A percentile compares a stretch with the other conserved stretches of the same genome.
Evolutionary conservation across 2,888 invertebrate species (phyloP).

Genomic region (Acrobasis suavella): DNA sequence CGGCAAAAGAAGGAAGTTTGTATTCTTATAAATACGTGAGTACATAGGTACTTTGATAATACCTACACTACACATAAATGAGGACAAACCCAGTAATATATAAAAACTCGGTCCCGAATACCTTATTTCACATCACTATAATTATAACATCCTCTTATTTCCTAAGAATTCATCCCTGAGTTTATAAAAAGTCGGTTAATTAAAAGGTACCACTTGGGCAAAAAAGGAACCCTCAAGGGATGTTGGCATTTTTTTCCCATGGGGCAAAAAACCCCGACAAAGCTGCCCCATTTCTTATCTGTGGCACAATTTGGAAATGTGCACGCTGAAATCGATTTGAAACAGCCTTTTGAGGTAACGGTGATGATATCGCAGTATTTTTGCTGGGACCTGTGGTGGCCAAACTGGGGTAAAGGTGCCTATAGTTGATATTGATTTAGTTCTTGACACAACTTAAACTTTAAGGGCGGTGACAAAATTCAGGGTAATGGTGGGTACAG

Average conservation of each 20-base stretch:
- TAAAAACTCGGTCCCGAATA: no score
- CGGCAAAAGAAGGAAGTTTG: no score
- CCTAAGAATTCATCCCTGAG: neutral
- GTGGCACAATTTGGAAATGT: slow-evolving; percentile 59
- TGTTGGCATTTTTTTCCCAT: slow-evolving; percentile 56
- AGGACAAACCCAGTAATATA: no score
- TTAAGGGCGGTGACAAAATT: neutral
- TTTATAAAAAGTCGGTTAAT: slow-evolving; percentile 55
- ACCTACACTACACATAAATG: no score
- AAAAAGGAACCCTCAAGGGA: slow-evolving; percentile 64
- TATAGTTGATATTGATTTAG: neutral
- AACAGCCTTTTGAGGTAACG: neutral
- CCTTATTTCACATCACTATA: neutral
- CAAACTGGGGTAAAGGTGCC: neutral
- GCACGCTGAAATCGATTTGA: slow-evolving; percentile 52
- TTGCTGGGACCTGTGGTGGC: neutral
- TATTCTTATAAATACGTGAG: no score
- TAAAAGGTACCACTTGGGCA: slow-evolving; percentile 70
- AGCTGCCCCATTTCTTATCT: slow-evolving; percentile 60
- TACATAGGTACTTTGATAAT: no score
- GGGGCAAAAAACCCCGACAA: slow-evolving; percentile 73
- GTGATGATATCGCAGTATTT: neutral
- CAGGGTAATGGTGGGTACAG: no score
- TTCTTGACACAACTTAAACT: neutral
- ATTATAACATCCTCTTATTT: neutral